phyloP scores from a whole-genome alignment of 2,797 vertebrate genomes.

The Podarcis lilfordi region DNA sequence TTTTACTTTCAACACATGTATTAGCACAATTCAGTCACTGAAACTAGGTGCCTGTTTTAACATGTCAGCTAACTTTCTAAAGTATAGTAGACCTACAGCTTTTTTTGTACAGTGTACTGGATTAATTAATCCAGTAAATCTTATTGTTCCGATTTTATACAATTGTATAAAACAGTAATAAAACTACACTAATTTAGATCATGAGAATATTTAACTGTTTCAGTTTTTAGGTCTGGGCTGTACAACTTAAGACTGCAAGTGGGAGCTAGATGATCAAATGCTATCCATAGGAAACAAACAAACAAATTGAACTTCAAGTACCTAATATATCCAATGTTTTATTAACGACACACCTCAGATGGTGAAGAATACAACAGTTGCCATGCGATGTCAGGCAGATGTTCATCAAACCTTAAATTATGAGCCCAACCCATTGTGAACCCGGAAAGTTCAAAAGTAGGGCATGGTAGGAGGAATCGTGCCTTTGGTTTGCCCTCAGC shows the following conservation, averaged over 20 bases:
- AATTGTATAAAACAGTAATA: conserved; percentile 14
- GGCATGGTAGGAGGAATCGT: neutral
- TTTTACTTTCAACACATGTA: conserved; percentile 33
- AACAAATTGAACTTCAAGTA: neutral
- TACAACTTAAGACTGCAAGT: neutral
- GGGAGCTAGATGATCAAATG: neutral
- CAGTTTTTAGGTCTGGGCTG: neutral
- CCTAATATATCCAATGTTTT: too few relatives aligned
- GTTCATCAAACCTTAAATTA: neutral
- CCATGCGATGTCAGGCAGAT: neutral
- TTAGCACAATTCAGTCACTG: conserved; percentile 47
- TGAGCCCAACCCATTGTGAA: neutral
- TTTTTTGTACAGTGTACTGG: neutral
- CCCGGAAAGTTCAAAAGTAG: neutral
- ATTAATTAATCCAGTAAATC: neutral
- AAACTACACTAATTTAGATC: neutral
- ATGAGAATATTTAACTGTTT: conserved; percentile 7
- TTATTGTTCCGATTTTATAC: conserved; percentile 11
- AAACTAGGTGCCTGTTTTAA: conserved; percentile 48
- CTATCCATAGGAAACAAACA: neutral
- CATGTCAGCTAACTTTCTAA: conserved; percentile 35
- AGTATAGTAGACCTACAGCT: conserved; percentile 14
- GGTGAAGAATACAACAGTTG: neutral
- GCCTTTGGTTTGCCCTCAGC: neutral
- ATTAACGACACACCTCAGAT: neutral